Percentiles rank a stretch among this genome's conserved stretches.
Evolutionary conservation across 2,888 invertebrate species (phyloP).

Genomic region (Nomada fabriciana): DNA sequence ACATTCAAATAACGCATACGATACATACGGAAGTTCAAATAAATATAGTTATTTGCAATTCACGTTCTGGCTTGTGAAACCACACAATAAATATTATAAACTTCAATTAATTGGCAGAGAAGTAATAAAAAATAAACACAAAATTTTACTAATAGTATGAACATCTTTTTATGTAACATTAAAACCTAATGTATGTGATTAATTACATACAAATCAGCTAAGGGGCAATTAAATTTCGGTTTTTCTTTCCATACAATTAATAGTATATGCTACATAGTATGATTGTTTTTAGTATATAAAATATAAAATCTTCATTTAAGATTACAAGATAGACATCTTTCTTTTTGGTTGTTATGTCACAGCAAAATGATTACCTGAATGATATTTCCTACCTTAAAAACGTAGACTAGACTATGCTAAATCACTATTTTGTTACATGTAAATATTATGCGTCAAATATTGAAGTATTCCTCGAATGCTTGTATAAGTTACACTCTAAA

Average conservation of each 20-base stretch:
- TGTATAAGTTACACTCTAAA: constrained; percentile 40
- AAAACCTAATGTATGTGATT: constrained; percentile 5
- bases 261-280: constrained; percentile 47
- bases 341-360: constrained; percentile 74
- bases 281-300: constrained; percentile 67
- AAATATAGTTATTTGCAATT: constrained; percentile 22
- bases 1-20: constrained; percentile 18
- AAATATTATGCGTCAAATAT: constrained; percentile 42
- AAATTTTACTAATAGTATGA: constrained; percentile 11
- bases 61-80: constrained; percentile 48
- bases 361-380: constrained; percentile 72
- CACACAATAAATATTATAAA: constrained; percentile 38
- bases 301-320: constrained; percentile 73
- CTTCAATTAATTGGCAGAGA: constrained; percentile 29
- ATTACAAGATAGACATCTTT: constrained; percentile 59
- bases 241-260: constrained; percentile 22
- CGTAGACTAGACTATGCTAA: constrained; percentile 77
- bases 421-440: constrained; percentile 68
- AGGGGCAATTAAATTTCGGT: constrained; percentile 1
- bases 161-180: constrained; percentile 24
- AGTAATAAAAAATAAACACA: constrained; percentile 15
- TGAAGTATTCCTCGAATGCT: constrained; percentile 32
- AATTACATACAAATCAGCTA: constrained; percentile 22
- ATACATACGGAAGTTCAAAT: constrained; percentile 9
- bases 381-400: constrained; percentile 69